phyloP scores from a whole-genome alignment of 2,113 vertebrate species.

The Phalacrocorax carbo region DNA sequence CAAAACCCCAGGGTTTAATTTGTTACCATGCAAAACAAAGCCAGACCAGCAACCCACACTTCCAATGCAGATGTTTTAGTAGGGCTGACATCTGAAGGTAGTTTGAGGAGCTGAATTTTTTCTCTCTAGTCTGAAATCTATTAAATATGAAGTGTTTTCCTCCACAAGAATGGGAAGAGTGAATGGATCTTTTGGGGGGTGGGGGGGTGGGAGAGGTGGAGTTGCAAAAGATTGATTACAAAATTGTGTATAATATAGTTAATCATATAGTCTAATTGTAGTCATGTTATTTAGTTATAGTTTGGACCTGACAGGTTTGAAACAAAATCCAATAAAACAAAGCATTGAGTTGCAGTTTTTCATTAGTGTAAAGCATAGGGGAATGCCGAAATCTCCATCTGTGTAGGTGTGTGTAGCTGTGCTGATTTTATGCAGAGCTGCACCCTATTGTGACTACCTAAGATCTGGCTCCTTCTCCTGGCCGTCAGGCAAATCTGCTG shows the following conservation, averaged over 20 bases:
- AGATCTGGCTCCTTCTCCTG: not conserved
- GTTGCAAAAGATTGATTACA: not conserved
- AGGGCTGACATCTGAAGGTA: not conserved
- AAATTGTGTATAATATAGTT: not conserved
- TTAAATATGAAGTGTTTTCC: not conserved
- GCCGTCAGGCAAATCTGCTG: not conserved
- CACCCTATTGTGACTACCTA: not conserved
- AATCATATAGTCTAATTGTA: not conserved
- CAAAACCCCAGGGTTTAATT: not conserved
- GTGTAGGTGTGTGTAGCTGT: not conserved
- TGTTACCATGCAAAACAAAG: constrained; percentile 33
- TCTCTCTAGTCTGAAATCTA: not conserved
- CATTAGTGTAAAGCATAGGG: not conserved
- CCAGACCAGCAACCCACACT: not conserved
- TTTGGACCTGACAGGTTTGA: not conserved
- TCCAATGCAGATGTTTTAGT: not conserved
- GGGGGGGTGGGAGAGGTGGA: fast-evolving
- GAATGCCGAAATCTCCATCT: not conserved
- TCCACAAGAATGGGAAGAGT: not conserved
- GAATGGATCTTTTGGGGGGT: not conserved
- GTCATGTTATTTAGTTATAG: not conserved
- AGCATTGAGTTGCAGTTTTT: not conserved
- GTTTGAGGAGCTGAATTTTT: not conserved
- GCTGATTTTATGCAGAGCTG: not conserved
- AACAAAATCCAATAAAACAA: not conserved